These are phyloP conservation scores for Halcyon leucocephala DNA, from an alignment of 2,797 vertebrate species.

Conservation along the genomic window DNA sequence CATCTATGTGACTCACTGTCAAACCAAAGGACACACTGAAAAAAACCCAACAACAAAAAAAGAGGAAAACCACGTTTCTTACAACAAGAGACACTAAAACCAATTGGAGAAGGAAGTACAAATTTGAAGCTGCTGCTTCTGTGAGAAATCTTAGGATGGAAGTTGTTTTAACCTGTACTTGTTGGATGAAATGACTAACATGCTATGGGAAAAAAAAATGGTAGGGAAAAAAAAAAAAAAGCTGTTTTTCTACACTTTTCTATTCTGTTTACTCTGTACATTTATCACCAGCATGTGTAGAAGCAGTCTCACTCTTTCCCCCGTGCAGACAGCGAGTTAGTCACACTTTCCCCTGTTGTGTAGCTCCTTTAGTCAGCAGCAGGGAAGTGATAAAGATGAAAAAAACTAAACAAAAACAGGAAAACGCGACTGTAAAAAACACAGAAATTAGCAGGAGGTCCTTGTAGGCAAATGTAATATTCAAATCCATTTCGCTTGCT, in stretches of 20 bases:
- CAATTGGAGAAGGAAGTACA: not conserved
- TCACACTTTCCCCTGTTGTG: slow-evolving; percentile 66
- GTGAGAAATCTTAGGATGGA: not conserved
- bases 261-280: slow-evolving; percentile 47
- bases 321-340: slow-evolving; percentile 54
- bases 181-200: slow-evolving; percentile 27
- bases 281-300: slow-evolving; percentile 54
- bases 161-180: slow-evolving; percentile 9
- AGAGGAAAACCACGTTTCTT: not conserved
- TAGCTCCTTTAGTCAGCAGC: slow-evolving; percentile 58
- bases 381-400: slow-evolving; percentile 62
- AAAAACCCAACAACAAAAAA: no score
- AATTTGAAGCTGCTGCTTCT: not conserved
- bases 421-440: slow-evolving; percentile 49
- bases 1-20: not conserved
- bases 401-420: slow-evolving; percentile 54
- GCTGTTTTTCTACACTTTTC: slow-evolving; percentile 41
- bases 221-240: not conserved
- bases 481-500: not conserved
- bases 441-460: slow-evolving; percentile 46
- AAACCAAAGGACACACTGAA: not conserved
- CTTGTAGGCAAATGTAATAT: slow-evolving; percentile 35
- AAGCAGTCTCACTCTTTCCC: slow-evolving; percentile 49
- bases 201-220: not conserved
- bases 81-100: not conserved